Base-by-base conservation (phyloP, 2,797 vertebrate genomes). In the Avahi laniger region DNA sequence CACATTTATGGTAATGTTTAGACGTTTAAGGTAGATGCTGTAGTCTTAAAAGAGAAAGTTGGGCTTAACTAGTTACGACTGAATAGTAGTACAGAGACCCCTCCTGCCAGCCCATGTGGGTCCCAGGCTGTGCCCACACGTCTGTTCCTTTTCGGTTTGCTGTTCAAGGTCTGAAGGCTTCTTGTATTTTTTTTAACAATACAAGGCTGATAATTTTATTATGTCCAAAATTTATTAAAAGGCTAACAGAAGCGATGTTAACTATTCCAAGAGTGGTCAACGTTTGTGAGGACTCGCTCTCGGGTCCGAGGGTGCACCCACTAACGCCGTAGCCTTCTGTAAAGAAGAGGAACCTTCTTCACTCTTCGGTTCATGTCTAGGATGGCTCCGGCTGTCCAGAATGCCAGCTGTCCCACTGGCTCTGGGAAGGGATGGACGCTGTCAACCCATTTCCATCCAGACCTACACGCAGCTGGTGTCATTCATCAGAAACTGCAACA, bases 401-500 rank as follows among this genome's bases (percentile, higher is more conserved):
- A 87, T 75, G 97, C 97, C 90, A 43, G 38, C 28, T 78, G 61
- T 65, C 98, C 98, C 52, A 98, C 98, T 0, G 91, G 98, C 52
- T 98, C 98, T 11, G 98, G 98, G 52, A 98, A 98, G 17, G 98
- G 99, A 0, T 98, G 98, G 24, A 95, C 98, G 59, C 89, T 99
- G 41, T 96, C 99, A 59, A 97, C 98, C 94, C 28, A 90, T 99
- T 97, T 63, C 33, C n/a, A 98, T 99, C 14, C 98, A 99, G 57
- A 98, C 98, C 10, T 99, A 98, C 20, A 97, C 98, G 15, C 98
- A 98, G 17, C 46, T 98, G 41, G 98, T 99, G 99, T 98, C 98
- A 26, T 98, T 98, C 95, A 93, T 98, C 0, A 98, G 98, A 30
- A 99, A 99, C 96, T 98, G 98, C 96, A 99, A 99, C 97, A 99